Conservation (phyloP, 2,888 invertebrate species). For the Drosophila leonis region DNA sequence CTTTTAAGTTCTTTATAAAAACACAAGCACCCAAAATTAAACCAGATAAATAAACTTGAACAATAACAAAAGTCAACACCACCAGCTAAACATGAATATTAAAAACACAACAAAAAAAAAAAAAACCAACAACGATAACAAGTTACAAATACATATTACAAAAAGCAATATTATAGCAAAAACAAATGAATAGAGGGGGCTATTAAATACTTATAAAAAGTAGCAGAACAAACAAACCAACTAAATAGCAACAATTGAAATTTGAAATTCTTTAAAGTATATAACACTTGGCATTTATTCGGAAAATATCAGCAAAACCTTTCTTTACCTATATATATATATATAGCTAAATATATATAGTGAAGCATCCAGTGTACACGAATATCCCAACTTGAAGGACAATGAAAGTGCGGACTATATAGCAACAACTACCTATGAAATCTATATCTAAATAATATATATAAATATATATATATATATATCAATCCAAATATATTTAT, state of each 20-base stretch:
- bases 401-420: conserved; percentile 65
- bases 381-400: conserved; percentile 76
- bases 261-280: conserved; percentile 27
- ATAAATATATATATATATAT: conserved; percentile 19
- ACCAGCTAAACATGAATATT: conserved; percentile 34
- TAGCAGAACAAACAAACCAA: conserved; percentile 25
- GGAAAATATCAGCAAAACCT: conserved; percentile 45
- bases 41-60: conserved; percentile 30
- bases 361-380: conserved; percentile 59
- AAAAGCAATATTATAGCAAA: conserved; percentile 50
- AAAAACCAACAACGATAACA: background rate
- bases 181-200: conserved; percentile 3
- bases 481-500: conserved; percentile 49
- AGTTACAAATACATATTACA: conserved; percentile 23
- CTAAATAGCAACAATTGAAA: conserved; percentile 22
- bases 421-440: conserved; percentile 62
- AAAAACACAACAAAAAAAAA: background rate
- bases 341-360: conserved; percentile 24
- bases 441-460: conserved; percentile 35
- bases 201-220: conserved; percentile 1
- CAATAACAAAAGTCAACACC: conserved; percentile 33
- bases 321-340: conserved; percentile 41
- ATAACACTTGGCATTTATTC: conserved; percentile 64
- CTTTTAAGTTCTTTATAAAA: conserved; percentile 43
- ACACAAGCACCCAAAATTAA: conserved; percentile 33